Percentiles rank a stretch among this genome's conserved stretches.
phyloP scores from a whole-genome alignment of 2,888 invertebrate genomes.

The Pristionchus mayeri region DNA sequence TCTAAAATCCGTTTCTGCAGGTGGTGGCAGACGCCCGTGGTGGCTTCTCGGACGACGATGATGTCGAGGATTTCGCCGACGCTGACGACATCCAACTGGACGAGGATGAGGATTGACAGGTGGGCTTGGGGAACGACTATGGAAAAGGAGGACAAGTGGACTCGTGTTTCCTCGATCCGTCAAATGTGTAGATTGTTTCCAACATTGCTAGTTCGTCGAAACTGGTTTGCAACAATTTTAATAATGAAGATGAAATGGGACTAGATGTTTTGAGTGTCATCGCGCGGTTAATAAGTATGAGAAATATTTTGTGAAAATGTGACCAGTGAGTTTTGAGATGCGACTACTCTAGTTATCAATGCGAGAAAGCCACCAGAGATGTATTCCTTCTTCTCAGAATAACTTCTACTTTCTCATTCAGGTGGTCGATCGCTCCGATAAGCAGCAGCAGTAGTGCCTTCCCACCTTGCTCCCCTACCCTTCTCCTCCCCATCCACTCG shows the following conservation, averaged over 20 bases:
- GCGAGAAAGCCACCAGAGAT: no score
- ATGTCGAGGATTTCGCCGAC: constrained; percentile 66
- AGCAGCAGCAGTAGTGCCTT: background rate
- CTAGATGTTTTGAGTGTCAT: background rate
- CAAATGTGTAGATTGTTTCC: background rate
- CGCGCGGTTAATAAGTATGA: no score
- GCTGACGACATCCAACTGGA: constrained; percentile 71
- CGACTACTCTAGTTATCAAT: no score
- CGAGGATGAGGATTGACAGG: constrained; percentile 71
- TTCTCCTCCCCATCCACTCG: background rate
- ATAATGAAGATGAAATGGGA: background rate
- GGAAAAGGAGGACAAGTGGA: background rate
- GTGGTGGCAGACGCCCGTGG: constrained; percentile 57
- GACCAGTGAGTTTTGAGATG: background rate
- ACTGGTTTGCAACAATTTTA: no score
- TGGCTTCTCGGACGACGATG: constrained; percentile 64
- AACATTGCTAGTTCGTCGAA: background rate
- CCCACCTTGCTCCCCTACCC: background rate
- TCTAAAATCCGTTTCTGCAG: no score
- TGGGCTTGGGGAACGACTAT: constrained; percentile 24
- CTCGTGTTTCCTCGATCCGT: background rate
- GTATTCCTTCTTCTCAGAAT: background rate
- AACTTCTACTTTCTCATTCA: background rate
- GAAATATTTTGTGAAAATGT: no score
- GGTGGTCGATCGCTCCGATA: constrained; percentile 47